A percentile compares a stretch with the other conserved stretches of the same genome.
Conservation (phyloP, 1,140 invertebrate species). For the Sitobion miscanthi region DNA sequence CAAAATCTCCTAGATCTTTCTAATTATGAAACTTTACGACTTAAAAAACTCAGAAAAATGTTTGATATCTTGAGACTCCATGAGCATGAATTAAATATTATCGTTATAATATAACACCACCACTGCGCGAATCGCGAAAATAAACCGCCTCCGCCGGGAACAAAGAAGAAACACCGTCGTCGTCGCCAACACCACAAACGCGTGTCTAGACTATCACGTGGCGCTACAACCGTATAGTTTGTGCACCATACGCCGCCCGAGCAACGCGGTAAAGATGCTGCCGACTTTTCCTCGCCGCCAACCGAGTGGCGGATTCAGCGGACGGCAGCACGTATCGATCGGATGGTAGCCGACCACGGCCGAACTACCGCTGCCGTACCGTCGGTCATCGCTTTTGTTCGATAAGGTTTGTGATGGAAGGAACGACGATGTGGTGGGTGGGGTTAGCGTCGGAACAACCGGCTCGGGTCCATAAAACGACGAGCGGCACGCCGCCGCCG, state of each 20-base stretch:
- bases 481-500: conserved; percentile 34
- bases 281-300: background rate
- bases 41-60: background rate
- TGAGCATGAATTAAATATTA: too few species aligned
- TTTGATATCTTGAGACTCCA: background rate
- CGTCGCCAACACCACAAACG: background rate
- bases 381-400: conserved; percentile 49
- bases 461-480: conserved; percentile 23
- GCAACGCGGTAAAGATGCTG: background rate
- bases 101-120: background rate
- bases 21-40: background rate
- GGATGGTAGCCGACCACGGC: conserved; percentile 23
- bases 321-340: conserved; percentile 11
- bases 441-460: conserved; percentile 41
- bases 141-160: background rate
- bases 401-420: conserved; percentile 25
- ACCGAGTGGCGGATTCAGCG: background rate
- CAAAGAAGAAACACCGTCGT: background rate
- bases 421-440: conserved; percentile 17
- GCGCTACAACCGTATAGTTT: background rate
- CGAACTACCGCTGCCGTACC: conserved; percentile 13
- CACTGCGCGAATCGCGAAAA: background rate
- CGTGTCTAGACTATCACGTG: conserved; percentile 47
- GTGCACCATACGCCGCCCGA: background rate
- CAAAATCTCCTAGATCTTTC: background rate